phyloP scores from a whole-genome alignment of 2,888 invertebrate species.

The Ennomos erosarius region DNA sequence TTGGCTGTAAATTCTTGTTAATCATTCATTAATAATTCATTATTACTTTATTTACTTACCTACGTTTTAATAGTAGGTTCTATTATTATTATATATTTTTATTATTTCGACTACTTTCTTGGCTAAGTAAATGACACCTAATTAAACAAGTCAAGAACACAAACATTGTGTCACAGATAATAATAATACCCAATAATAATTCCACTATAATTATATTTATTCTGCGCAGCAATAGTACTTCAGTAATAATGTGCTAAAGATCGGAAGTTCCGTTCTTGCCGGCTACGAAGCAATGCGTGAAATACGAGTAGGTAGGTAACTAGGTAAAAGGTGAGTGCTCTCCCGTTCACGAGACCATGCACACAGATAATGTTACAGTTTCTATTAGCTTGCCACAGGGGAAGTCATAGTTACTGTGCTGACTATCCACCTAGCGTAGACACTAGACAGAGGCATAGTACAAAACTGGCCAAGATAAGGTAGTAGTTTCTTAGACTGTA shows the following conservation, averaged over 20 bases:
- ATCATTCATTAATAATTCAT: too few species aligned
- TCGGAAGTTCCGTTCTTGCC: conserved; percentile 45
- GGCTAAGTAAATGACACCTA: too few species aligned
- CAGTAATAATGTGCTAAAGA: conserved; percentile 33
- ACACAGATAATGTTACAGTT: conserved; percentile 16
- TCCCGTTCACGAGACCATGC: conserved; percentile 33
- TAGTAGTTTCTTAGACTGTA: conserved; percentile 3
- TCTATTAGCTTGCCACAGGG: conserved; percentile 7
- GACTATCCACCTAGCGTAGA: too few species aligned
- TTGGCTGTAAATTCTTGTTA: too few species aligned
- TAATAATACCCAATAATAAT: too few species aligned
- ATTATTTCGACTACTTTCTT: too few species aligned
- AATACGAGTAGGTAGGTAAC: conserved; percentile 58
- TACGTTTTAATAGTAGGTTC: too few species aligned
- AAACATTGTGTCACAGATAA: too few species aligned
- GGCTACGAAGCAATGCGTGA: conserved; percentile 44
- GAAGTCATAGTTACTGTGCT: conserved; percentile 2
- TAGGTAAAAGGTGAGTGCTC: conserved; percentile 65
- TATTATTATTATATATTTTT: too few species aligned
- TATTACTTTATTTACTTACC: too few species aligned
- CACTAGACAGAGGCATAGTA: neutral
- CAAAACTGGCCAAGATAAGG: neutral
- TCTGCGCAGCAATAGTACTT: too few species aligned
- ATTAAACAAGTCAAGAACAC: conserved; percentile 8
- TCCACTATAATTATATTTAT: too few species aligned